These are phyloP conservation scores for Cerastis rubricosa DNA, from an alignment of 2,888 invertebrate genomes.

Conservation along the genomic window DNA sequence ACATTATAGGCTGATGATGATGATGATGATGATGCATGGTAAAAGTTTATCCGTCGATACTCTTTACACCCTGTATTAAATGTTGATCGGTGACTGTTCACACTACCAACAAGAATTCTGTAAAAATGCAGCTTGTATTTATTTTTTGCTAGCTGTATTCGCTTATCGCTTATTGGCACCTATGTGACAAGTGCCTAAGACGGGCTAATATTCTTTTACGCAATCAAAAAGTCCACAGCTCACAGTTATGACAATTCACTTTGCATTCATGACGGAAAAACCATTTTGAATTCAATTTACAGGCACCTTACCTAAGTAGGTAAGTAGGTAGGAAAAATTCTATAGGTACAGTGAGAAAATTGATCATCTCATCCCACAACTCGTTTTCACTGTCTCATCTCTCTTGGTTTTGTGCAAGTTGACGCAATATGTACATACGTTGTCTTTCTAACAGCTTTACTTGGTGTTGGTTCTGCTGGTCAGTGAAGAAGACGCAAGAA, in stretches of 20 bases:
- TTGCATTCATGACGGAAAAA: conserved; percentile 61
- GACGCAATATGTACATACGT: background rate
- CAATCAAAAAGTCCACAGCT: conserved; percentile 64
- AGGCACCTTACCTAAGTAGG: conserved; percentile 22
- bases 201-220: conserved; percentile 55
- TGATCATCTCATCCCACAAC: too few species aligned
- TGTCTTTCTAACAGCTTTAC: background rate
- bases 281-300: conserved; percentile 61
- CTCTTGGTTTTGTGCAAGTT: background rate
- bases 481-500: too few species aligned
- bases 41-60: too few species aligned
- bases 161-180: background rate
- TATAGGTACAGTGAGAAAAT: background rate
- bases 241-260: conserved; percentile 58
- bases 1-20: too few species aligned
- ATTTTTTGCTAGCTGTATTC: background rate
- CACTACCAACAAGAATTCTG: background rate
- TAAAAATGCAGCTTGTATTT: background rate
- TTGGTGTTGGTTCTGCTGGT: background rate
- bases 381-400: too few species aligned
- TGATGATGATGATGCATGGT: too few species aligned
- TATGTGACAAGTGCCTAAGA: background rate
- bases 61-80: too few species aligned
- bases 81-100: too few species aligned
- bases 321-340: conserved; percentile 22